Evolutionary conservation across 2,888 invertebrate species (phyloP).

Genomic region (Ceramica pisi): DNA sequence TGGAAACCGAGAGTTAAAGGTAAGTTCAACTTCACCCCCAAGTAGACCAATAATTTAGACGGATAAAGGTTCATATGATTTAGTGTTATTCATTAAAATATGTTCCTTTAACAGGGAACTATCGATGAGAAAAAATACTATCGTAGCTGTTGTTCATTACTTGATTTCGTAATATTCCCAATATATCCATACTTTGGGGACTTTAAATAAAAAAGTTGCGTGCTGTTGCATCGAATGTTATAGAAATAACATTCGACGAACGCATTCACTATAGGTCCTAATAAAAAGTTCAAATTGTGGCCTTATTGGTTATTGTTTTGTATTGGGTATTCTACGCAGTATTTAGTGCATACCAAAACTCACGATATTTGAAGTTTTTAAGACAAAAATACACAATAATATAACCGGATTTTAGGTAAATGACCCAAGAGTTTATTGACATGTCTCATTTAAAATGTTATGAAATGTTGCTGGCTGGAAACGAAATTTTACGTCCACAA

Average conservation of each 20-base stretch:
- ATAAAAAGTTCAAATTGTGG: constrained; percentile 14
- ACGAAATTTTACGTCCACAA: not conserved
- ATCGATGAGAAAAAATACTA: not conserved
- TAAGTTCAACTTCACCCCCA: no score
- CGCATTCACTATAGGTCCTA: not conserved
- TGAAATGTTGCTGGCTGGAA: not conserved
- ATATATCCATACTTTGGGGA: not conserved
- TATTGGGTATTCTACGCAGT: not conserved
- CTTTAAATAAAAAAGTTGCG: not conserved
- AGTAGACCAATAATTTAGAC: no score
- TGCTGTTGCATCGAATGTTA: no score
- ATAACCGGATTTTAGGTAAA: constrained; percentile 21
- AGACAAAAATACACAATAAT: not conserved
- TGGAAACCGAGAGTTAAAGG: no score
- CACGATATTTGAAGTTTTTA: no score
- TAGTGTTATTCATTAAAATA: not conserved
- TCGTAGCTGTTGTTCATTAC: not conserved
- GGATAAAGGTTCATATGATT: not conserved
- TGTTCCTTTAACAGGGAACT: not conserved
- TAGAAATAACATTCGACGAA: constrained; percentile 12
- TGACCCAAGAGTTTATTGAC: constrained; percentile 13
- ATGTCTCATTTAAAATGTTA: not conserved
- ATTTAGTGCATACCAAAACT: no score
- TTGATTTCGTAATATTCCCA: not conserved
- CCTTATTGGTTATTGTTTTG: constrained; percentile 3